These are phyloP conservation scores for Chironomus tepperi DNA, from an alignment of 1,140 invertebrate genomes.

Conservation along the genomic window DNA sequence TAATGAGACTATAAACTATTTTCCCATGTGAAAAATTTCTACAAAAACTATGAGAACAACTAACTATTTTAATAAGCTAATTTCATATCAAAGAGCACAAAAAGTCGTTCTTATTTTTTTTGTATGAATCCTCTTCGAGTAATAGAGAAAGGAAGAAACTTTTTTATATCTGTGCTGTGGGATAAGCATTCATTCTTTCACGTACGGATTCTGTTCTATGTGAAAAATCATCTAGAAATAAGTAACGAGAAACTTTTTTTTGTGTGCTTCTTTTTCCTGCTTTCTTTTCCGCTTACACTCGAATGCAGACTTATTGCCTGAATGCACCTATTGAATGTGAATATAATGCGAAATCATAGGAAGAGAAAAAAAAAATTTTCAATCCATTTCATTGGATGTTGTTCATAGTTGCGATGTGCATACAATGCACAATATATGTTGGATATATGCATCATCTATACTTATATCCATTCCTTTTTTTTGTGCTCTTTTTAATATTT, in stretches of 20 bases:
- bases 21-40: constrained; percentile 8
- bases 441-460: too few species aligned
- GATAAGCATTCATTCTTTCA: neutral
- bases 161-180: neutral
- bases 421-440: too few species aligned
- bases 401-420: too few species aligned
- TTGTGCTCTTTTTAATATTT: too few species aligned
- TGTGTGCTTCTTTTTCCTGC: neutral
- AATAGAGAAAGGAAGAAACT: too few species aligned
- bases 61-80: constrained; percentile 9
- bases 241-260: neutral
- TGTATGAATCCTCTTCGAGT: too few species aligned
- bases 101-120: too few species aligned
- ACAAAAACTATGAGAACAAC: neutral
- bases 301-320: constrained; percentile 6
- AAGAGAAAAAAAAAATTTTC: too few species aligned
- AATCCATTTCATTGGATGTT: too few species aligned
- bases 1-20: neutral
- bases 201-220: neutral
- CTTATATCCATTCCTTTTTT: too few species aligned
- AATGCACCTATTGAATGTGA: constrained; percentile 1
- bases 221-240: neutral
- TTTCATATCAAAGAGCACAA: neutral
- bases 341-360: too few species aligned
- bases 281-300: neutral